Evolutionary conservation across 2,797 vertebrate species (phyloP).

Genomic region (Sebastes dallii): DNA sequence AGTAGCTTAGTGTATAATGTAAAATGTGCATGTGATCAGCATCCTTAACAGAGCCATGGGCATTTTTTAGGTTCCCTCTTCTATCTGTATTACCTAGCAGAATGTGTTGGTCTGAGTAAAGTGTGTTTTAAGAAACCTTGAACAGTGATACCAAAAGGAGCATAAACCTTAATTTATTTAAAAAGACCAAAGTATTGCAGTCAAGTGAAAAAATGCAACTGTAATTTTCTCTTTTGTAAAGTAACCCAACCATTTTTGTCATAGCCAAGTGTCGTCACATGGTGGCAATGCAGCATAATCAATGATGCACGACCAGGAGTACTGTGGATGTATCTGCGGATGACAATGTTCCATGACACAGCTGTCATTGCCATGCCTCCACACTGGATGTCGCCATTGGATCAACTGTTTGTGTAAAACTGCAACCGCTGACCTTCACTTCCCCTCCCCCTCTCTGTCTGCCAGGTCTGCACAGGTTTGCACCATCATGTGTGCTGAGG

Average conservation of each 20-base stretch:
- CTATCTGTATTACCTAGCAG: neutral
- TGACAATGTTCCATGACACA: constrained; percentile 18
- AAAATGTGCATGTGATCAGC: neutral
- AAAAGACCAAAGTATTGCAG: neutral
- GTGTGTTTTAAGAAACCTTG: neutral
- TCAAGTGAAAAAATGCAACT: neutral
- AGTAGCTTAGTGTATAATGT: neutral
- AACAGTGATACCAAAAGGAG: neutral
- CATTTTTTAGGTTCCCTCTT: neutral
- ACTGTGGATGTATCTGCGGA: neutral
- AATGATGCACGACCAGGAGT: neutral
- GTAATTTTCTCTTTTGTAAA: neutral
- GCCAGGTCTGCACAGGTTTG: constrained; percentile 61
- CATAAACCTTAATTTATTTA: neutral
- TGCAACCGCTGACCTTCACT: constrained; percentile 46
- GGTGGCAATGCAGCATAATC: constrained; percentile 54
- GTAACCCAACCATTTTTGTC: neutral
- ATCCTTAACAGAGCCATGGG: neutral
- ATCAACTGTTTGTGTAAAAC: constrained; percentile 23
- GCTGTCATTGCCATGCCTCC: constrained; percentile 40
- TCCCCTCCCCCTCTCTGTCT: constrained; percentile 61
- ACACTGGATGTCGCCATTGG: constrained; percentile 67
- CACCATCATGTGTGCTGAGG: constrained; percentile 66
- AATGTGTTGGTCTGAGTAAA: neutral
- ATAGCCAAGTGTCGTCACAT: constrained; percentile 31